Evolutionary conservation across 2,888 invertebrate genomes (phyloP).

Genomic region (Scotopteryx bipunctaria): DNA sequence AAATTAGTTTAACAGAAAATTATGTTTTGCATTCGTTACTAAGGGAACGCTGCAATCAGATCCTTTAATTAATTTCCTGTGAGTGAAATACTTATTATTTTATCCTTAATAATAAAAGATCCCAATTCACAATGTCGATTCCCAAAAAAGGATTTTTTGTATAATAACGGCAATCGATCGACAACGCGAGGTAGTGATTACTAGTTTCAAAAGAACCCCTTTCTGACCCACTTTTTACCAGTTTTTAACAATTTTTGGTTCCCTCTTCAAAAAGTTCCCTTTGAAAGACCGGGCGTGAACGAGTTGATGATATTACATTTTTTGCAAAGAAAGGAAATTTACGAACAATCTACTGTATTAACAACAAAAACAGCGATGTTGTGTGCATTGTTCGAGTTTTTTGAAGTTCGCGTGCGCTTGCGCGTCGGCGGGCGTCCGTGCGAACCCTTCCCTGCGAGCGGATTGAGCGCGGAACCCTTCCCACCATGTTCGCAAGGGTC

Average conservation of each 20-base stretch:
- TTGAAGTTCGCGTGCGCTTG: slow-evolving; percentile 80
- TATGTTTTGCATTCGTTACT: slow-evolving; percentile 17
- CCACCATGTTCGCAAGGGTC: slow-evolving; percentile 64
- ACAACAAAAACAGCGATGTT: slow-evolving; percentile 79
- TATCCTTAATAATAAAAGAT: slow-evolving; percentile 61
- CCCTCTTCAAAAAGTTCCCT: slow-evolving; percentile 77
- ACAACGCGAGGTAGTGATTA: slow-evolving; percentile 76
- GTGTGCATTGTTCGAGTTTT: slow-evolving; percentile 77
- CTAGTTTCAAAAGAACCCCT: slow-evolving; percentile 81
- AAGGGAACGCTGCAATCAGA: slow-evolving; percentile 27
- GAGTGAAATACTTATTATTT: slow-evolving; percentile 58
- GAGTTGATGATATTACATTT: slow-evolving; percentile 84
- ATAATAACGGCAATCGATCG: slow-evolving; percentile 82
- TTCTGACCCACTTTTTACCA: slow-evolving; percentile 83
- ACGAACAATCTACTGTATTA: slow-evolving; percentile 82
- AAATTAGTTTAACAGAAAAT: no score
- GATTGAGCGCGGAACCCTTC: slow-evolving; percentile 77
- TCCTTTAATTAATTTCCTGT: slow-evolving; percentile 52
- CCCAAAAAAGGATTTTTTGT: slow-evolving; percentile 64
- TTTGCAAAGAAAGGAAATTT: slow-evolving; percentile 75
- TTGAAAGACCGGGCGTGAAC: slow-evolving; percentile 83
- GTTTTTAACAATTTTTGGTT: slow-evolving; percentile 77
- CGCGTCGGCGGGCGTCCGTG: slow-evolving; percentile 80
- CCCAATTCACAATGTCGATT: slow-evolving; percentile 70
- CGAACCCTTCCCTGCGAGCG: slow-evolving; percentile 74